Evolutionary conservation across 2,888 invertebrate genomes (phyloP).

Genomic region (Rhorus exstirpatorius): DNA sequence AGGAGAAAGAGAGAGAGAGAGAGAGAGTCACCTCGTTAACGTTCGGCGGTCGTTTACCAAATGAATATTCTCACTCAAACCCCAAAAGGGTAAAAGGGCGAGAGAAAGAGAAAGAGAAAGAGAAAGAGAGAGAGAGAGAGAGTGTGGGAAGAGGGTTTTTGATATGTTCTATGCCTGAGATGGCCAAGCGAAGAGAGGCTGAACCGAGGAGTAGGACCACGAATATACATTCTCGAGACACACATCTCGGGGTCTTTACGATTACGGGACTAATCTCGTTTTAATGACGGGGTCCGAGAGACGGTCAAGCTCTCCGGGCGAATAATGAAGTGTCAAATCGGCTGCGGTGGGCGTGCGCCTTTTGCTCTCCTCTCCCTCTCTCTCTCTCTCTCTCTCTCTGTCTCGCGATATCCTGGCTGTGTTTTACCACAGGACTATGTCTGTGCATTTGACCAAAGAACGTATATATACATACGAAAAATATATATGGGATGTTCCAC

Average conservation of each 20-base stretch:
- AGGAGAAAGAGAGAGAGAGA: too few relatives aligned
- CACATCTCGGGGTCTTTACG: constrained; percentile 73
- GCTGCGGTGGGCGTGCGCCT: constrained; percentile 81
- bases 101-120: neutral
- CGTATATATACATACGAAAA: neutral
- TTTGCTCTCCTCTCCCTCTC: constrained; percentile 69
- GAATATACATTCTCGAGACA: constrained; percentile 65
- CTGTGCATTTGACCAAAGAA: constrained; percentile 6
- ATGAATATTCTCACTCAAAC: constrained; percentile 64
- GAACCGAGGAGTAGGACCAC: constrained; percentile 44
- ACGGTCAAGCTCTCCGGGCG: constrained; percentile 74
- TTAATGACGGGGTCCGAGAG: constrained; percentile 84
- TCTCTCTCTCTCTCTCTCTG: constrained; percentile 4
- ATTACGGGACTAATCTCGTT: constrained; percentile 85
- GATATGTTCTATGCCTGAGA: constrained; percentile 8
- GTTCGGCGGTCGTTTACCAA: constrained; percentile 58
- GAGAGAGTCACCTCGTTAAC: constrained; percentile 72
- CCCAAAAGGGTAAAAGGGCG: constrained; percentile 15
- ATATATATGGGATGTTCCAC: neutral
- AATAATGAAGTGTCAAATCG: constrained; percentile 86
- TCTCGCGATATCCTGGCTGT: constrained; percentile 65
- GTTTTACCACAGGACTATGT: constrained; percentile 54
- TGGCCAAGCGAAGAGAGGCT: constrained; percentile 37
- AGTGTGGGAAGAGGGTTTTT: constrained; percentile 12
- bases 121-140: constrained; percentile 14